Evolutionary conservation across 2,888 invertebrate species (phyloP), one percentile per base, ranked within the genome.

Genomic region (Hartigia nigra): DNA sequence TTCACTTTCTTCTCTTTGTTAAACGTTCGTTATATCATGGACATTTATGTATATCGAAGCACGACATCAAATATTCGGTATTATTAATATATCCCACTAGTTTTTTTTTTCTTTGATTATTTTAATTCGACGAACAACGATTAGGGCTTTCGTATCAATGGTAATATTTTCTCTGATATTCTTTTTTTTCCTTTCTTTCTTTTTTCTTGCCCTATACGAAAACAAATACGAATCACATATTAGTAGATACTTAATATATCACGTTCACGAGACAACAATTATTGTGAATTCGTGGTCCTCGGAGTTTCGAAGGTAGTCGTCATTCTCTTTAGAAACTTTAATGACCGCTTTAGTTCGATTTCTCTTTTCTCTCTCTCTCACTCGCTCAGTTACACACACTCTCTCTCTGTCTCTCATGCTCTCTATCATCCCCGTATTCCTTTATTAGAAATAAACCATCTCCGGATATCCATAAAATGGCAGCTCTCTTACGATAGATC

Each of bases 241-340:
- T 23, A 23, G 9, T 55, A 55, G 55, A 23, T 23, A n/a, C n/a
- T n/a, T n/a, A 55, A 9, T 55, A 55, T 55, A 55, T 55, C 55
- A 55, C 23, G 55, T 55, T 55, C 23, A 79, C 81, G 81, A 72
- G 12, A 72, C 72, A 72, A 72, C 72, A 72, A 80, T 87, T 87
- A 87, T 88, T 88, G 86, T 85, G 85, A 84, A 81, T 85, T 86
- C 77, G 83, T 90, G 90, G 89, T 89, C 89, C 89, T 89, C 87
- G 81, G 79, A 84, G 87, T 89, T 88, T 83, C 84, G 79, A 69
- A 77, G 70, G 69, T 78, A 76, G 76, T 79, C 70, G 34, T 34
- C 23, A 32, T 75, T 77, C 37, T 35, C 32, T 32, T 39, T 72
- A 72, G 12, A 72, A 72, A 32, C 31, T 9, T 31, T 32, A 32